phyloP scores from a whole-genome alignment of 2,888 invertebrate genomes.

The Hololepta plana region DNA sequence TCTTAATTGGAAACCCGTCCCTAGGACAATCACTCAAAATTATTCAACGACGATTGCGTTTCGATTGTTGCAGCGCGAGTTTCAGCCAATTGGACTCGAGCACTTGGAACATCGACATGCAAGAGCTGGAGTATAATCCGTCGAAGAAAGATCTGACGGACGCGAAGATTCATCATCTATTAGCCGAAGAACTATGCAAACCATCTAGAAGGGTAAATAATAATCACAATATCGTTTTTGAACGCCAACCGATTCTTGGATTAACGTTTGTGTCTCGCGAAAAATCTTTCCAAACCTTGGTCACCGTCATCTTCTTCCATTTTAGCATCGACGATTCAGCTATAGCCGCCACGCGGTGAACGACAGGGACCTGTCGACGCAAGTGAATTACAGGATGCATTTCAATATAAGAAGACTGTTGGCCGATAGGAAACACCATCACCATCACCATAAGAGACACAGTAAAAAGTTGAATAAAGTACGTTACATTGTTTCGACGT shows the following conservation, averaged over 20 bases:
- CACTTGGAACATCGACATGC: constrained; percentile 83
- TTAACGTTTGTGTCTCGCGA: not conserved
- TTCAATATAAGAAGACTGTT: constrained; percentile 78
- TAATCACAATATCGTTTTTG: no score
- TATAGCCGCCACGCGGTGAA: constrained; percentile 84
- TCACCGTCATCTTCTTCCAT: not conserved
- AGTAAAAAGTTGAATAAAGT: constrained; percentile 75
- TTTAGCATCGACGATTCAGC: constrained; percentile 69
- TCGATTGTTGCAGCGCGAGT: constrained; percentile 51
- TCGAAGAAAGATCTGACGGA: constrained; percentile 84
- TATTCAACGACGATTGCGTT: no score
- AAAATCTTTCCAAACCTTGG: not conserved
- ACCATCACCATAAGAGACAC: constrained; percentile 52
- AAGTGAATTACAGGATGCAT: constrained; percentile 76
- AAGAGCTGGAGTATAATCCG: constrained; percentile 83
- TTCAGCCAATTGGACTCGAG: constrained; percentile 71
- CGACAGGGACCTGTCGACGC: constrained; percentile 71
- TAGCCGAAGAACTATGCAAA: constrained; percentile 76
- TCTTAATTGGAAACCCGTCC: no score
- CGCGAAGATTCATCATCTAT: constrained; percentile 82
- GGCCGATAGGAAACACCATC: constrained; percentile 69
- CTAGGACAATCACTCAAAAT: not conserved
- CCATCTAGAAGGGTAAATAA: constrained; percentile 65
- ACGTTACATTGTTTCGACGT: no score
- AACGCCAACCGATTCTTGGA: no score